Evolutionary conservation across 2,888 invertebrate genomes (phyloP).

Genomic region (Priocnemis perturbator): DNA sequence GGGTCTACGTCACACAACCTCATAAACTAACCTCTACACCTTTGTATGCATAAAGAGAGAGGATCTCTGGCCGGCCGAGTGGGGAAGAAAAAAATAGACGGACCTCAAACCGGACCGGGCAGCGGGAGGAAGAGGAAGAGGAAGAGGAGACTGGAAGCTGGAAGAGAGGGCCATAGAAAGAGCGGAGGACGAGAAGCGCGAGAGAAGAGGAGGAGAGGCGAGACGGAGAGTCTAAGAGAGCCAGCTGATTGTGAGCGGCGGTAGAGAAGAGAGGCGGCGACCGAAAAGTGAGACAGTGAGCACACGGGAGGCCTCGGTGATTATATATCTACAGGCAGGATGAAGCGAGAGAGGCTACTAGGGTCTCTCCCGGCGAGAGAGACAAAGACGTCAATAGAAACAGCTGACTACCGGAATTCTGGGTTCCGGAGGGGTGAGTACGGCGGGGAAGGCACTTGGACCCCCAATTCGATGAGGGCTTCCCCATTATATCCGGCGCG

Average conservation of each 20-base stretch:
- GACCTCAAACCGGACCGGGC: slow-evolving; percentile 54
- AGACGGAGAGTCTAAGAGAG: slow-evolving; percentile 37
- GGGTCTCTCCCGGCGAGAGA: slow-evolving; percentile 30
- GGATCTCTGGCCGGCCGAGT: slow-evolving; percentile 26
- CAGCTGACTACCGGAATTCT: slow-evolving; percentile 73
- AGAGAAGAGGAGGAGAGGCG: slow-evolving; percentile 22
- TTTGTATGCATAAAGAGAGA: slow-evolving; percentile 47
- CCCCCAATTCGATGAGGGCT: slow-evolving; percentile 67
- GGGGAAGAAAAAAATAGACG: slow-evolving; percentile 43
- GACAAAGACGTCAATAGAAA: slow-evolving; percentile 60
- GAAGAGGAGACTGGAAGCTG: too few relatives aligned
- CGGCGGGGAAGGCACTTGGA: slow-evolving; percentile 66
- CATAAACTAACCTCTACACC: slow-evolving; percentile 51
- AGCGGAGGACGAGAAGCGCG: slow-evolving; percentile 9
- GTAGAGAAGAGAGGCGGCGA: slow-evolving; percentile 41
- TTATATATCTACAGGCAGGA: slow-evolving; percentile 58
- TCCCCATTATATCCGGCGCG: slow-evolving; percentile 69
- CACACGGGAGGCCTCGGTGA: slow-evolving; percentile 44
- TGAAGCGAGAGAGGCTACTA: slow-evolving; percentile 36
- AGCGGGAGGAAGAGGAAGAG: slow-evolving; percentile 38
- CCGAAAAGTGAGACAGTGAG: slow-evolving; percentile 38
- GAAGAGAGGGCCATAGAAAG: slow-evolving; percentile 20
- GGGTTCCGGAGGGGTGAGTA: slow-evolving; percentile 69
- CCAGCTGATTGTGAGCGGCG: slow-evolving; percentile 45
- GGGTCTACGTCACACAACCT: slow-evolving; percentile 44